Conservation (phyloP, 2,888 invertebrate species). For the Leptopilina drosophilae region DNA sequence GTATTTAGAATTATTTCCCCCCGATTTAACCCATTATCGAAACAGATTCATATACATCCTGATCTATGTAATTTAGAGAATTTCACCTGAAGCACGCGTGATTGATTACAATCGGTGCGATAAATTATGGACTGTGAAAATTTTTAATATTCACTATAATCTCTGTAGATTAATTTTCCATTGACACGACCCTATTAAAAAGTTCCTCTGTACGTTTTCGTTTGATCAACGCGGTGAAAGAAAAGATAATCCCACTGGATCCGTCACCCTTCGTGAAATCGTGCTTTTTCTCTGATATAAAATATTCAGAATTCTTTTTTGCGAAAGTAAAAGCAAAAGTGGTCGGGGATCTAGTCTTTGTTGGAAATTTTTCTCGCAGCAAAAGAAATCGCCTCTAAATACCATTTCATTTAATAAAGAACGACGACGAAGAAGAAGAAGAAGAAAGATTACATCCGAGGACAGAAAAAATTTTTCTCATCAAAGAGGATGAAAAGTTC, state of each 20-base stretch:
- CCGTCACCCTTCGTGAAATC: not conserved
- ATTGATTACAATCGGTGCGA: not conserved
- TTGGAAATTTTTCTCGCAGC: constrained; percentile 7
- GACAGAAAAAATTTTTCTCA: not conserved
- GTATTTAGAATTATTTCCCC: not conserved
- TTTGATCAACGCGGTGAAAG: constrained; percentile 31
- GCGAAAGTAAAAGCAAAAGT: not conserved
- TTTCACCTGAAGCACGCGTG: not conserved
- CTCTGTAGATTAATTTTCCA: constrained; percentile 1
- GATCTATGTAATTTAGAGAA: no score
- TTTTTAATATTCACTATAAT: not conserved
- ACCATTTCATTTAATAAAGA: constrained; percentile 12
- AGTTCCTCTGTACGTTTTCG: constrained; percentile 17
- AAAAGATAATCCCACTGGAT: not conserved
- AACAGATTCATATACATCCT: not conserved
- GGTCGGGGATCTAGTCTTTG: constrained; percentile 4
- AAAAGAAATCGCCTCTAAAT: not conserved
- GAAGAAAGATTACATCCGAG: not conserved
- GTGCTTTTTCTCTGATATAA: constrained; percentile 13
- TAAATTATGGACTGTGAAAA: not conserved
- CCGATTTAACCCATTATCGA: not conserved
- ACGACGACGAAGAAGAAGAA: no score
- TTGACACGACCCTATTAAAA: constrained; percentile 29
- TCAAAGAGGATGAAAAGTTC: constrained; percentile 3
- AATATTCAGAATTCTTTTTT: constrained; percentile 27